Base-by-base conservation (phyloP, 2,113 vertebrate genomes). In the Pleuronectes platessa region DNA sequence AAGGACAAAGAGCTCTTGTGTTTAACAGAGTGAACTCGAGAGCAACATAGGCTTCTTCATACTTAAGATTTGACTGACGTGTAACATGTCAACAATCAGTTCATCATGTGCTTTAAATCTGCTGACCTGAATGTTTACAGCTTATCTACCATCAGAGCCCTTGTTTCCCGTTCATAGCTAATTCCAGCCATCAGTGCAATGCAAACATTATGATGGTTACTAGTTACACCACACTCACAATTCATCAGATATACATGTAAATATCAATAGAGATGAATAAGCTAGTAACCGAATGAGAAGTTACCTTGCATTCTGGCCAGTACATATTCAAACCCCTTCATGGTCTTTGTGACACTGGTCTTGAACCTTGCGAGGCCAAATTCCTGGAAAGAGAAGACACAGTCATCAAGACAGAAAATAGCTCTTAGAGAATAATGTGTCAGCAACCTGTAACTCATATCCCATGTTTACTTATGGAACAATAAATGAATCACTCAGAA, bases 291-390 rank as follows among this genome's bases (percentile, higher is more conserved):
- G 10, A 55, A 49, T 49, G 10, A 61, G 5, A n/a, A 56, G 65
- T 91, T 92, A 99, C 98, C 98, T 95, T 99, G 98, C 94, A 99
- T 96, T 94, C 90, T 98, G 73, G 96, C 96, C 90, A 99, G 89
- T 81, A 97, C 95, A 0, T 95, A 97, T 73, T 99, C 97, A 88
- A 98, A 99, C 67, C 97, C 97, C 77, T 98, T 99, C 92, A 97
- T 96, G 31, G 96, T 97, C 93, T 98, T 99, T 84, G 96, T 96
- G 91, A 97, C 96, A 2, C 96, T 96, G 86, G 93, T 97, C 95
- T 98, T 99, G 93, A 99, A 99, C 84, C 97, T 95, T 62, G 97
- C 96, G 26, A 99, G 94, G 80, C 98, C 98, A 92, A 98, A 99
- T 86, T 99, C 97, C 98, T 99, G 79, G 37, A 92, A 66, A 74